A percentile compares a stretch with the other conserved stretches of the same genome.
Conservation (phyloP, 2,113 vertebrate species). For the Sceloporus tristichus region DNA sequence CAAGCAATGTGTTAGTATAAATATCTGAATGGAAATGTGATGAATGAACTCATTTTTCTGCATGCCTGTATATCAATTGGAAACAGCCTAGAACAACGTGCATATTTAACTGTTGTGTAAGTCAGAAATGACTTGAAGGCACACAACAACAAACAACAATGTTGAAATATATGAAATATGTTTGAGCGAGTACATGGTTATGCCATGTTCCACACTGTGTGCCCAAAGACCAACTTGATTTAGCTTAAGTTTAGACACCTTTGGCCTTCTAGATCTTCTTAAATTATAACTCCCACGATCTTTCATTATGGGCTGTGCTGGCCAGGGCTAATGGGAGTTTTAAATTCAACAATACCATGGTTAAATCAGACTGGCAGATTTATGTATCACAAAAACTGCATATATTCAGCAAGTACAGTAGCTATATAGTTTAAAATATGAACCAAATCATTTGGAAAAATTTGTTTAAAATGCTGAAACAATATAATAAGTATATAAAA, state of each 20-base stretch:
- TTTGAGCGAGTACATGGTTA: no score
- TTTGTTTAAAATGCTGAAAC: background rate
- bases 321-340: constrained; percentile 14
- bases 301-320: background rate
- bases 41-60: constrained; percentile 71
- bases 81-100: constrained; percentile 35
- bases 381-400: background rate
- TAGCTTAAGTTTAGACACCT: background rate
- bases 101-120: background rate
- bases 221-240: background rate
- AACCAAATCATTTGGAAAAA: background rate
- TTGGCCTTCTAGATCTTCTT: background rate
- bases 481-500: background rate
- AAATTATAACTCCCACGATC: no score
- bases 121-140: no score
- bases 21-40: constrained; percentile 72
- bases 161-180: background rate
- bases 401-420: background rate
- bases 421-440: background rate
- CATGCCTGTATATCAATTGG: constrained; percentile 57
- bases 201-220: no score
- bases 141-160: no score
- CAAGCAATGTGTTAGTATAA: constrained; percentile 67
- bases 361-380: background rate
- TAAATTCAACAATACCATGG: no score